Evolutionary conservation across 2,888 invertebrate species (phyloP).

Genomic region (Chloromyia formosa): DNA sequence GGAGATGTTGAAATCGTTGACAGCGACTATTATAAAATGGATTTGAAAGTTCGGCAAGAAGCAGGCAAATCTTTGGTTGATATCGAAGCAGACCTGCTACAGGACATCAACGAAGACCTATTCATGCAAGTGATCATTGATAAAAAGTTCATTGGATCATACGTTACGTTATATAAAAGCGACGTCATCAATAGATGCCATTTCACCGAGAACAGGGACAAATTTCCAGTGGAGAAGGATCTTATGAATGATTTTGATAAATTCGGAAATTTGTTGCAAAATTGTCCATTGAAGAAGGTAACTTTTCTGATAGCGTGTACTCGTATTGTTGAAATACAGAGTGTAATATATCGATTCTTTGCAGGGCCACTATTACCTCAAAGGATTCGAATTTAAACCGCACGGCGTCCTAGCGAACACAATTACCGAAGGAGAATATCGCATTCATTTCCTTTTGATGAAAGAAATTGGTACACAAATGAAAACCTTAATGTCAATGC

Average conservation of each 20-base stretch:
- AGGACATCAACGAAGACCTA: slow-evolving; percentile 42
- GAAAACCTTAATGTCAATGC: slow-evolving; percentile 32
- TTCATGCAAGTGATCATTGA: slow-evolving; percentile 47
- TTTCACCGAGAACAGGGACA: slow-evolving; percentile 45
- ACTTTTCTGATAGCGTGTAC: not conserved
- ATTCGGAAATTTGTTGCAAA: slow-evolving; percentile 52
- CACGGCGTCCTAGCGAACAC: slow-evolving; percentile 29
- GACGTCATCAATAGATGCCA: slow-evolving; percentile 46
- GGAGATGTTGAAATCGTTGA: slow-evolving; percentile 45
- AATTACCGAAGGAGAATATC: slow-evolving; percentile 40
- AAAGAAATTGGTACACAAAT: slow-evolving; percentile 35
- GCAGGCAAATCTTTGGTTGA: slow-evolving; percentile 41
- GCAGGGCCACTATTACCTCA: slow-evolving; percentile 44
- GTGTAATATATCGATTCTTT: not conserved
- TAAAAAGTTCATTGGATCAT: slow-evolving; percentile 18
- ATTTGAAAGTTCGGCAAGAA: slow-evolving; percentile 40
- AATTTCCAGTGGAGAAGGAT: slow-evolving; percentile 44
- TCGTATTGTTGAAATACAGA: not conserved
- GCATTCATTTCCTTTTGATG: slow-evolving; percentile 38
- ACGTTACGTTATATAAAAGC: slow-evolving; percentile 43
- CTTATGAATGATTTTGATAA: slow-evolving; percentile 50
- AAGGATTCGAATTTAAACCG: slow-evolving; percentile 28
- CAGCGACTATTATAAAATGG: slow-evolving; percentile 39
- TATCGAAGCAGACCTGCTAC: slow-evolving; percentile 43
- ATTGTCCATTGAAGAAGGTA: slow-evolving; percentile 53